Evolutionary conservation across 1,140 invertebrate genomes (phyloP).

Genomic region (Oscheius sp.): DNA sequence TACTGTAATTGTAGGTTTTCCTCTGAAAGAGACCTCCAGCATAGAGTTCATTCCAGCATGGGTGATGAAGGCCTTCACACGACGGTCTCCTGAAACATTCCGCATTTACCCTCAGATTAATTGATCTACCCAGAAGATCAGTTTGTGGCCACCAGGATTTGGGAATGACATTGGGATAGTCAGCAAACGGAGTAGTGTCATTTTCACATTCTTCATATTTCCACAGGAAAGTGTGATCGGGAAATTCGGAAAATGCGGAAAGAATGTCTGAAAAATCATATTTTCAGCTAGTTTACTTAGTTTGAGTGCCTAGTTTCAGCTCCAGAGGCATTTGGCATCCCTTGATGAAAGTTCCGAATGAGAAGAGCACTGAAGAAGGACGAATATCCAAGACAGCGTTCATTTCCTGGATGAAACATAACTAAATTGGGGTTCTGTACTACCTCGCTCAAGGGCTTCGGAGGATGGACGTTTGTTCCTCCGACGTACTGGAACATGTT

Average conservation of each 20-base stretch:
- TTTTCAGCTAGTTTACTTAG: too few species aligned
- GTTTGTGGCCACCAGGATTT: constrained; percentile 24
- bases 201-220: constrained; percentile 5
- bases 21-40: constrained; percentile 70
- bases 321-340: not conserved
- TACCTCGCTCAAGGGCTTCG: not conserved
- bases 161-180: constrained; percentile 6
- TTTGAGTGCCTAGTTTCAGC: not conserved
- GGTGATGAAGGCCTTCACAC: constrained; percentile 67
- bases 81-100: constrained; percentile 19
- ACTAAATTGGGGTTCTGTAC: too few species aligned
- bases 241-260: constrained; percentile 12
- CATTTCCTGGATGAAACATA: too few species aligned
- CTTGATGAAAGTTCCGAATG: not conserved
- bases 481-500: constrained; percentile 22
- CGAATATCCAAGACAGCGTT: not conserved
- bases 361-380: not conserved
- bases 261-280: too few species aligned
- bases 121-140: constrained; percentile 20
- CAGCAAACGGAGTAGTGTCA: constrained; percentile 2
- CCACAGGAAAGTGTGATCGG: constrained; percentile 18
- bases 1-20: constrained; percentile 71
- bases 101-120: too few species aligned
- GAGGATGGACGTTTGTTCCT: constrained; percentile 3
- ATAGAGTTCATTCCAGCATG: constrained; percentile 71